A percentile compares a stretch with the other conserved stretches of the same genome.
phyloP scores from a whole-genome alignment of 2,113 vertebrate genomes.

The Scomber scombrus region DNA sequence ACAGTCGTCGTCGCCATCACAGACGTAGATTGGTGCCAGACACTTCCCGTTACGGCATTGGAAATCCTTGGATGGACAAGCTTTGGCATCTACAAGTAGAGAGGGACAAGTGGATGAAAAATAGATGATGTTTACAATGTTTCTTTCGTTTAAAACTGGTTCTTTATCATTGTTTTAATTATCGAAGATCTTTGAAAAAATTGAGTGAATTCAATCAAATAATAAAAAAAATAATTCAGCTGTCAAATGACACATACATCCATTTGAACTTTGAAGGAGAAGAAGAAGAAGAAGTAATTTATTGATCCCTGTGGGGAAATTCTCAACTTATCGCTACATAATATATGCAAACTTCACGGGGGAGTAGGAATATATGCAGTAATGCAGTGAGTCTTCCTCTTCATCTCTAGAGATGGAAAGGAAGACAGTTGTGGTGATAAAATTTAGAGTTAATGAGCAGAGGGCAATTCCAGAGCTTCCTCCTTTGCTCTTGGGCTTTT shows the following conservation, averaged over 20 bases:
- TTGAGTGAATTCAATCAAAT: neutral
- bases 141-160: neutral
- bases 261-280: neutral
- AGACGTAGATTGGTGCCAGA: slow-evolving; percentile 90
- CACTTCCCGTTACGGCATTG: slow-evolving; percentile 93
- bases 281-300: too few species aligned
- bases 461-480: neutral
- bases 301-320: neutral
- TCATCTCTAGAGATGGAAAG: slow-evolving; percentile 10
- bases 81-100: slow-evolving; percentile 79
- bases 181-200: neutral
- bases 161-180: neutral
- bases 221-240: too few species aligned
- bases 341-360: slow-evolving; percentile 42
- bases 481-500: slow-evolving; percentile 30
- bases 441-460: slow-evolving; percentile 54
- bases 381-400: neutral
- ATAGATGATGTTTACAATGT: neutral
- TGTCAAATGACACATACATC: neutral
- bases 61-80: slow-evolving; percentile 92
- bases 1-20: slow-evolving; percentile 93
- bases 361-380: slow-evolving; percentile 20
- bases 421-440: slow-evolving; percentile 19
- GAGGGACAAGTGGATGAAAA: neutral
- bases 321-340: slow-evolving; percentile 32